Evolutionary conservation across 2,797 vertebrate genomes (phyloP), one percentile per base, ranked within the genome.

Genomic region (Falco novaeseelandiae): DNA sequence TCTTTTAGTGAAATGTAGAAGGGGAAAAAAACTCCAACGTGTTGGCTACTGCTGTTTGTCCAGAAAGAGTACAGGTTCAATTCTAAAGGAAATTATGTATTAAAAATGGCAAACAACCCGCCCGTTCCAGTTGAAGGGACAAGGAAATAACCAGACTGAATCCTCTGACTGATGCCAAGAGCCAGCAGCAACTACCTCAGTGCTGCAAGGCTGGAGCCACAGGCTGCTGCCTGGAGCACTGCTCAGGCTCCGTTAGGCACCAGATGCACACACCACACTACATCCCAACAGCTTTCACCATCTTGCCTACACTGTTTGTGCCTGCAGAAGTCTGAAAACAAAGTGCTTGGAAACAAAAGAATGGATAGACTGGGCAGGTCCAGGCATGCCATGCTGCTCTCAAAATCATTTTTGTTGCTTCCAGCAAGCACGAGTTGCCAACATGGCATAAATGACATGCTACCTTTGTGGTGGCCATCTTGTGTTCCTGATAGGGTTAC

Each of bases 321-420:
- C 16, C 76, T 80, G 44, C 40, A 83, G 73, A 91, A 2, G 8
- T 63, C 44, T 73, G n/a, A 34, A 84, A 91, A 44, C 61, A 83
- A 89, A 34, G 34, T 32, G 7, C 57, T 76, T 38, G 44, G 54
- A 67, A 87, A 87, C 6, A 7, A 66, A 52, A 26, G 16, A 73
- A 74, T 21, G 57, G 10, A 23, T 18, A 20, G 29, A 4, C 34
- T 7, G 42, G 46, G 29, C 52, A 92, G 29, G 57, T 49, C 66
- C 1, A 2, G 52, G 17, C 49, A 25, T 2, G 52, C 12, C 0
- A 0, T 17, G 25, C 17, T 36, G 17, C n/a, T 57, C 34, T 84
- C n/a, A 26, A 66, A 30, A 79, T 44, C 16, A 30, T 29, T 79
- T 58, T 76, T 8, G 21, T 27, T 27, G 9, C 36, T 83, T 80